These are phyloP conservation scores for Pachypanchax playfairii DNA, from an alignment of 2,113 vertebrate genomes.

Conservation along the genomic window DNA sequence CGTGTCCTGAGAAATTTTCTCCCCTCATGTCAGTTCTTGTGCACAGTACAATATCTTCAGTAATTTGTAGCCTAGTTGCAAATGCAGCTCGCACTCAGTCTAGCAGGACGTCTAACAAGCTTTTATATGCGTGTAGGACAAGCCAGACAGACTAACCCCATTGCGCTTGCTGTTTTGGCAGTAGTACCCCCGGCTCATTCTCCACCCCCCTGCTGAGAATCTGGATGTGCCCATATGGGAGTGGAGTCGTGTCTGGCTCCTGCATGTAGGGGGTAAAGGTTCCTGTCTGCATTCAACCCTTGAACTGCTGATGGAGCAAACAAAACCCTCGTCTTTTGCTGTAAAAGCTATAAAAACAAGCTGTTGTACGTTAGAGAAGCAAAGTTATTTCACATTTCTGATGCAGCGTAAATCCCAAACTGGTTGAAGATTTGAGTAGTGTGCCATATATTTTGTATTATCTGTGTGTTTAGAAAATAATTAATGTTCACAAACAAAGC, in stretches of 20 bases:
- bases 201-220: slow-evolving; percentile 45
- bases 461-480: no score
- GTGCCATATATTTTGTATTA: no score
- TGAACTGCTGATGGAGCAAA: slow-evolving; percentile 54
- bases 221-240: slow-evolving; percentile 58
- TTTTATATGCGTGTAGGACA: slow-evolving; percentile 28
- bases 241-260: slow-evolving; percentile 61
- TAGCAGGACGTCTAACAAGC: slow-evolving; percentile 19
- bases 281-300: slow-evolving; percentile 46
- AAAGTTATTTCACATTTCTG: neutral
- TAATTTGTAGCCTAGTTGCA: slow-evolving; percentile 20
- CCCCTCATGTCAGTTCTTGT: slow-evolving; percentile 28
- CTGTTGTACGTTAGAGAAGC: neutral
- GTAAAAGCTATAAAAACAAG: neutral
- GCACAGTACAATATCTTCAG: slow-evolving; percentile 7
- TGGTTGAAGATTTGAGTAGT: no score
- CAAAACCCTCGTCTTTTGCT: slow-evolving; percentile 18
- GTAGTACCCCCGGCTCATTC: slow-evolving; percentile 33
- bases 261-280: slow-evolving; percentile 37
- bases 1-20: slow-evolving; percentile 13
- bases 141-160: slow-evolving; percentile 24
- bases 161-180: slow-evolving; percentile 38
- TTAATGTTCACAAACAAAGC: slow-evolving; percentile 23
- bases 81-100: slow-evolving; percentile 6
- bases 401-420: no score